These are phyloP conservation scores for Pterois miles DNA, from an alignment of 2,797 vertebrate genomes.

Conservation along the genomic window DNA sequence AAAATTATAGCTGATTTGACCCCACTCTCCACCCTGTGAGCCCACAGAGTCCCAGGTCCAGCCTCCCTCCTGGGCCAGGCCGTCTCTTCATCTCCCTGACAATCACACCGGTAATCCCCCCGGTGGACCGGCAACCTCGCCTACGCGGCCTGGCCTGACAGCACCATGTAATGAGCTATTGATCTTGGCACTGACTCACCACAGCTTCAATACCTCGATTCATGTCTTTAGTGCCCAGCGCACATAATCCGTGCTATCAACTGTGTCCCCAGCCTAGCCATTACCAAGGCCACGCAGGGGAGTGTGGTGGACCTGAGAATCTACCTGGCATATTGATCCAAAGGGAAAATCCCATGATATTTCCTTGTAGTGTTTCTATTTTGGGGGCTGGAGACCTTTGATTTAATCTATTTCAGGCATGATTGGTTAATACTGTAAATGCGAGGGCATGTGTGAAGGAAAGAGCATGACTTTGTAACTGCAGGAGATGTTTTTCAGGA, in stretches of 20 bases:
- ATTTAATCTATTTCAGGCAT: constrained; percentile 25
- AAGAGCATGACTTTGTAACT: constrained; percentile 20
- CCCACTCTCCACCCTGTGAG: background rate
- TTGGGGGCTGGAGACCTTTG: constrained; percentile 17
- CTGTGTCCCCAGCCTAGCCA: constrained; percentile 67
- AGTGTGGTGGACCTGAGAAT: constrained; percentile 41
- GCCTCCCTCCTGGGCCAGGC: constrained; percentile 30
- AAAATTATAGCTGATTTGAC: constrained; percentile 17
- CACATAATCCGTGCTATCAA: constrained; percentile 77
- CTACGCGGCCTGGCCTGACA: constrained; percentile 56
- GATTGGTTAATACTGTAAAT: constrained; percentile 51
- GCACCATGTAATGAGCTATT: constrained; percentile 83
- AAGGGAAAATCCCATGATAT: constrained; percentile 49
- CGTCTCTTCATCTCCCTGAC: constrained; percentile 68
- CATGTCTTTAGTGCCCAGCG: constrained; percentile 71
- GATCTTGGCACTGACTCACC: constrained; percentile 73
- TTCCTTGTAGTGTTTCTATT: constrained; percentile 52
- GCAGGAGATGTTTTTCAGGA: background rate
- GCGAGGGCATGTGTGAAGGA: background rate
- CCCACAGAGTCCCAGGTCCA: constrained; percentile 25
- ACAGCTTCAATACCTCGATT: constrained; percentile 65
- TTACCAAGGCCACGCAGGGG: constrained; percentile 56
- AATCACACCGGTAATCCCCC: constrained; percentile 76
- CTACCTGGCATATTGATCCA: constrained; percentile 36
- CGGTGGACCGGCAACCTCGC: constrained; percentile 49